Base-by-base conservation (phyloP, 2,113 vertebrate genomes). In the Barbus barbus region DNA sequence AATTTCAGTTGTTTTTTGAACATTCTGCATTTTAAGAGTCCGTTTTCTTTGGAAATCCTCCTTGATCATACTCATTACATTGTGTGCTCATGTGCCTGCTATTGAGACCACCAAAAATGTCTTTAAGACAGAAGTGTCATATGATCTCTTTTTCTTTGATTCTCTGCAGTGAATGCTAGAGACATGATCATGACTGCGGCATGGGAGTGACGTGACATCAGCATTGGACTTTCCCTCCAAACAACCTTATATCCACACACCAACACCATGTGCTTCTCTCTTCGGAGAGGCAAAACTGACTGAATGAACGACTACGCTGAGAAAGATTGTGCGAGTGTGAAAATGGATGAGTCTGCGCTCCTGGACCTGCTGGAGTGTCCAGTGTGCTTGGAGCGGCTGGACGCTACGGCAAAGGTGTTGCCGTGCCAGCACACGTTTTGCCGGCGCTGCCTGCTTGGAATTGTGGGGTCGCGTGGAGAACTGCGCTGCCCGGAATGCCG, bases 381-480 rank as follows among this genome's bases (percentile, higher is more conserved):
- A 0, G 98, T 99, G 87, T 99, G 98, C 89, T 93, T 99, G 56
- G 98, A 99, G 91, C 96, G 98, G 26, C 95, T 99, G 26, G 98
- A 99, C 56, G 97, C 97, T 84, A 95, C 97, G 1, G 98, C 98
- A 0, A 99, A 99, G 91, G 98, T 99, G 77, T 93, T 99, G 85
- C 97, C 98, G 65, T 99, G 98, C 93, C 98, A 99, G 78, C 98
- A 99, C 90, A 99, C 98, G 0, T 99, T 99, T 88, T 99, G 98
- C 89, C 96, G 98, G 18, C 94, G 98, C 9, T 99, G 98, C 89
- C 94, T 99, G 89, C 95, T 97, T 87, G 96, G 98, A 79, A 99
- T 99, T 12, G 94, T 99, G 20, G 96, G 95, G 71, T 99, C 98
- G 7, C 95, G 98, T 0, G 97, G 95, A 0, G 98, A 99, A 91